These are phyloP conservation scores for Drosophila siamana DNA, from an alignment of 2,888 invertebrate genomes.

Conservation along the genomic window DNA sequence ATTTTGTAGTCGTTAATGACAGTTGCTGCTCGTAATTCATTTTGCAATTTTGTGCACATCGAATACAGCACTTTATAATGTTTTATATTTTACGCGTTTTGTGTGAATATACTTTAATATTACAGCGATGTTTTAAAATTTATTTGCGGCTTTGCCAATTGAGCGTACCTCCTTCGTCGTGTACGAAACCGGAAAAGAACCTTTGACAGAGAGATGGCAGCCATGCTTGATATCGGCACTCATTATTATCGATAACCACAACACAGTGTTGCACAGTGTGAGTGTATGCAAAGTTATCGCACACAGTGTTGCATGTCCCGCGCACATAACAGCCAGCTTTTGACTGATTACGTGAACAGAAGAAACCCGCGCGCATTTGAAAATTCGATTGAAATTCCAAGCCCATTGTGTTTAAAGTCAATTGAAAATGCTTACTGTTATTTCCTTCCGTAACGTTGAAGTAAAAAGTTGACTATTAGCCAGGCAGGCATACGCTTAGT, in stretches of 20 bases:
- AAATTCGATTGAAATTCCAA: constrained; percentile 22
- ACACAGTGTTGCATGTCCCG: constrained; percentile 31
- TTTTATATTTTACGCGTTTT: constrained; percentile 44
- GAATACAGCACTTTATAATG: constrained; percentile 17
- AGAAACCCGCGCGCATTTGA: constrained; percentile 25
- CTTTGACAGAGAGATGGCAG: constrained; percentile 48
- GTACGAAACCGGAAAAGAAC: constrained; percentile 86
- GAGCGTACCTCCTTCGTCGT: constrained; percentile 84
- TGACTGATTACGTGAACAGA: too few relatives aligned
- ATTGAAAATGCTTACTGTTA: constrained; percentile 19
- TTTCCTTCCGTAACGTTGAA: constrained; percentile 49
- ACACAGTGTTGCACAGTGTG: constrained; percentile 40
- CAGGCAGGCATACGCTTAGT: constrained; percentile 8
- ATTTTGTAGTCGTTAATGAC: constrained; percentile 22
- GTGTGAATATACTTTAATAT: constrained; percentile 38
- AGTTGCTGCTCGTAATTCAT: constrained; percentile 12
- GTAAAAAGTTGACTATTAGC: constrained; percentile 4
- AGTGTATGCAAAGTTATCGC: constrained; percentile 1
- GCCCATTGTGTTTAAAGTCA: neutral
- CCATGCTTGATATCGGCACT: constrained; percentile 45
- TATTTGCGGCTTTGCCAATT: constrained; percentile 54
- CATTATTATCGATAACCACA: constrained; percentile 43
- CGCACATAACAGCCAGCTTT: constrained; percentile 37
- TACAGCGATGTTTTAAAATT: constrained; percentile 80
- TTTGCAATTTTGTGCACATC: constrained; percentile 28